A percentile compares a stretch with the other conserved stretches of the same genome.
Conservation (phyloP, 2,888 invertebrate species). For the Encarsia formosa region DNA sequence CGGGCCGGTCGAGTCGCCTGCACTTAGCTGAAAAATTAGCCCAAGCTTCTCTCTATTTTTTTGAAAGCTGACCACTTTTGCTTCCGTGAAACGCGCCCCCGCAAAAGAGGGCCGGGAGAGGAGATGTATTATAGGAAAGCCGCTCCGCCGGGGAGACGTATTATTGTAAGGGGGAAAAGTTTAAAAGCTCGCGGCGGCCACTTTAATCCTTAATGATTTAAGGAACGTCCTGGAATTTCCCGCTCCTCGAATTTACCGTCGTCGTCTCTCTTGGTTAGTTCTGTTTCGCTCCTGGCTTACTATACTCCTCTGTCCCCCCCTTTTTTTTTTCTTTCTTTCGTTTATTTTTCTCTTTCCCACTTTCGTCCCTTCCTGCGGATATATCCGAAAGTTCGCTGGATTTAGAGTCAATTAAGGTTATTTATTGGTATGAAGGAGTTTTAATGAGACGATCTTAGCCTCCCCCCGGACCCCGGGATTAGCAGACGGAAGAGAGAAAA, state of each 20-base stretch:
- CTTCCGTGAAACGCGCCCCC: neutral
- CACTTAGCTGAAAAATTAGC: conserved; percentile 18
- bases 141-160: too few relatives aligned
- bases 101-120: conserved; percentile 2
- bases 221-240: conserved; percentile 23
- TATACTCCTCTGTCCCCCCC: neutral
- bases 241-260: conserved; percentile 11
- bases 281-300: conserved; percentile 1
- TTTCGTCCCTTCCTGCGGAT: neutral
- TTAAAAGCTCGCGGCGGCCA: conserved; percentile 15
- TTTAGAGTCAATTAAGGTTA: conserved; percentile 26
- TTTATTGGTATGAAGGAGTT: conserved; percentile 21
- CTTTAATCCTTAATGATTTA: conserved; percentile 29
- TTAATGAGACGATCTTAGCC: conserved; percentile 23
- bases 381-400: conserved; percentile 15
- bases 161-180: conserved; percentile 11
- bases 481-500: too few relatives aligned
- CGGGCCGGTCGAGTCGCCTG: too few relatives aligned
- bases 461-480: too few relatives aligned
- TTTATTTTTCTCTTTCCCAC: too few relatives aligned
- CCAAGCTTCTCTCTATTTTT: neutral
- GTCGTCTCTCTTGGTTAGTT: neutral
- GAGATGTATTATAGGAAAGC: neutral
- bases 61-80: neutral
- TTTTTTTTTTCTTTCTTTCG: neutral